A percentile compares a stretch with the other conserved stretches of the same genome.
Evolutionary conservation across 2,888 invertebrate genomes (phyloP).

Genomic region (Crepidodera aurea): DNA sequence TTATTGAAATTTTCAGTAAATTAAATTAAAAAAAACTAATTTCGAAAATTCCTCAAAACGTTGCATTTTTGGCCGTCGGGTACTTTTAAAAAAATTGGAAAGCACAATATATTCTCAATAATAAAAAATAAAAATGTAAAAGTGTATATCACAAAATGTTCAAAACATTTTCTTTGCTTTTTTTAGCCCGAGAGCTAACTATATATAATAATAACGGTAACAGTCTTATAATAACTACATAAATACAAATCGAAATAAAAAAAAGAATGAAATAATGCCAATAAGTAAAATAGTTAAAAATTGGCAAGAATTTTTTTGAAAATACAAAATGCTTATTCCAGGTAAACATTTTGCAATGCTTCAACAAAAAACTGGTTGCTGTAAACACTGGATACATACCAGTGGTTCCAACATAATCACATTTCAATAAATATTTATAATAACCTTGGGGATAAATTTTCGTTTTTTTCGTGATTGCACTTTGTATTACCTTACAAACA

Average conservation of each 20-base stretch:
- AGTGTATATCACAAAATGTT: conserved; percentile 62
- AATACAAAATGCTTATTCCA: conserved; percentile 28
- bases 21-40: neutral
- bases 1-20: conserved; percentile 20
- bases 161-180: conserved; percentile 60
- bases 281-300: conserved; percentile 40
- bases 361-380: conserved; percentile 23
- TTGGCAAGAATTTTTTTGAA: conserved; percentile 41
- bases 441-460: conserved; percentile 55
- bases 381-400: conserved; percentile 19
- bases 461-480: conserved; percentile 57
- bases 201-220: conserved; percentile 60
- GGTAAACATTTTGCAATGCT: conserved; percentile 19
- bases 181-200: conserved; percentile 53
- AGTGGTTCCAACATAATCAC: conserved; percentile 43
- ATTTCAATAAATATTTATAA: conserved; percentile 56
- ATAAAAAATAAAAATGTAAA: conserved; percentile 52
- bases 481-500: conserved; percentile 50
- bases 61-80: conserved; percentile 57
- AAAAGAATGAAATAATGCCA: conserved; percentile 46
- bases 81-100: conserved; percentile 49
- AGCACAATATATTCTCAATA: conserved; percentile 52
- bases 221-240: conserved; percentile 62
- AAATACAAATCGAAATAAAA: conserved; percentile 53
- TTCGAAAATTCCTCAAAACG: conserved; percentile 37